Percentiles rank a stretch among this genome's conserved stretches.
phyloP scores from a whole-genome alignment of 1,140 invertebrate genomes.

The Heterodera carotae region DNA sequence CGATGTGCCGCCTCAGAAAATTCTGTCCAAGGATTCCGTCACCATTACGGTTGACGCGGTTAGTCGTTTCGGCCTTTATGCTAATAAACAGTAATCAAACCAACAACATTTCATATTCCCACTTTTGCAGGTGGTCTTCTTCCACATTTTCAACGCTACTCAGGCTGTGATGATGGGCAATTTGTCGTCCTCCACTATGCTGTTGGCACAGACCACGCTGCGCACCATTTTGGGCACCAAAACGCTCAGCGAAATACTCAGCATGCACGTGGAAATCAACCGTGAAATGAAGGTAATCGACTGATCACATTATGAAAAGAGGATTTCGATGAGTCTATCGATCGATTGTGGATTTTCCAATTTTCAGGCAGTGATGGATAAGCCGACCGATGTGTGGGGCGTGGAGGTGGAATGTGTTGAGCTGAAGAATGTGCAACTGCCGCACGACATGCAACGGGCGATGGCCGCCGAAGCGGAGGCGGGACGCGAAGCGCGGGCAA shows the following conservation, averaged over 20 bases:
- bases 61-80: conserved; percentile 50
- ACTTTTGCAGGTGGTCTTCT: conserved; percentile 68
- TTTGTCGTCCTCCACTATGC: conserved; percentile 79
- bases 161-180: conserved; percentile 78
- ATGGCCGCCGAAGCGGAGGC: conserved; percentile 68
- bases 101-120: too few relatives aligned
- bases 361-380: conserved; percentile 70
- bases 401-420: conserved; percentile 85
- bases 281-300: conserved; percentile 75
- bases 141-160: conserved; percentile 81
- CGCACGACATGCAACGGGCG: conserved; percentile 67
- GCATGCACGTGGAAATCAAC: conserved; percentile 86
- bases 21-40: conserved; percentile 85
- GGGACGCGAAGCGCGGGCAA: conserved; percentile 51
- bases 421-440: conserved; percentile 75
- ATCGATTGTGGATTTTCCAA: too few relatives aligned
- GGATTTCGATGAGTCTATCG: too few relatives aligned
- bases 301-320: too few relatives aligned
- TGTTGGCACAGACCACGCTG: conserved; percentile 80
- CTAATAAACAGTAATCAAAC: too few relatives aligned
- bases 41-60: conserved; percentile 70
- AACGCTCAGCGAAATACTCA: conserved; percentile 84
- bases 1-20: conserved; percentile 73
- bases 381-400: conserved; percentile 70
- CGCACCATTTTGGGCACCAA: conserved; percentile 80